phyloP scores from a whole-genome alignment of 2,888 invertebrate genomes.

The Petrophora chlorosata region DNA sequence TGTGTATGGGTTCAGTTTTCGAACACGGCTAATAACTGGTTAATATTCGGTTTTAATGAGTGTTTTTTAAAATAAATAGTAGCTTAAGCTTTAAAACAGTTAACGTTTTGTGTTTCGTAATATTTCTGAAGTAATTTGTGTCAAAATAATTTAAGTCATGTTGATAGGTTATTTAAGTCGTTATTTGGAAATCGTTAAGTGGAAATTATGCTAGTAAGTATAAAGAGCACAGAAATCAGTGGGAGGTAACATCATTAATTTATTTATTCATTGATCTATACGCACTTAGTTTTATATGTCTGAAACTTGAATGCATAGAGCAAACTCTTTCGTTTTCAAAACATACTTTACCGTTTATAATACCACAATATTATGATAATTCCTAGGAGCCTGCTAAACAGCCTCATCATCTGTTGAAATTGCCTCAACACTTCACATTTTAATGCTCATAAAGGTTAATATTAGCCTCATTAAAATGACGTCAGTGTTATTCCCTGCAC shows the following conservation, averaged over 20 bases:
- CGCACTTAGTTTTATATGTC: no score
- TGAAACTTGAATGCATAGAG: no score
- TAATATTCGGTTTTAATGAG: slow-evolving; percentile 17
- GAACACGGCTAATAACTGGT: slow-evolving; percentile 17
- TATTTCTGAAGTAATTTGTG: no score
- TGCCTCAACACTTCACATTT: slow-evolving; percentile 30
- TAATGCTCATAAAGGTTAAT: slow-evolving; percentile 27
- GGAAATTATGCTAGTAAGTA: no score
- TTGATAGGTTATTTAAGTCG: no score
- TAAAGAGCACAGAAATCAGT: no score
- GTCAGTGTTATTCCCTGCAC: slow-evolving; percentile 27
- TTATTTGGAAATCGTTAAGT: no score
- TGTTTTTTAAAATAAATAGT: slow-evolving; percentile 15
- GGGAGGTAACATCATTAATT: no score
- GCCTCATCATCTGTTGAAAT: slow-evolving; percentile 16
- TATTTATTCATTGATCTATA: no score
- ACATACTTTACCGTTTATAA: no score
- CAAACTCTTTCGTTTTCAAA: no score
- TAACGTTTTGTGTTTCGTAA: background rate
- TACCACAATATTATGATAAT: slow-evolving; percentile 18
- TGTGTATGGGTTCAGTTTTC: slow-evolving; percentile 23
- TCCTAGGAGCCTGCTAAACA: slow-evolving; percentile 10
- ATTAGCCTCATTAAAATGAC: slow-evolving; percentile 12
- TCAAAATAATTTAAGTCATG: no score
- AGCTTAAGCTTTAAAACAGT: background rate